Evolutionary conservation across 1,140 invertebrate species (phyloP).

Genomic region (Brachionus angularis): DNA sequence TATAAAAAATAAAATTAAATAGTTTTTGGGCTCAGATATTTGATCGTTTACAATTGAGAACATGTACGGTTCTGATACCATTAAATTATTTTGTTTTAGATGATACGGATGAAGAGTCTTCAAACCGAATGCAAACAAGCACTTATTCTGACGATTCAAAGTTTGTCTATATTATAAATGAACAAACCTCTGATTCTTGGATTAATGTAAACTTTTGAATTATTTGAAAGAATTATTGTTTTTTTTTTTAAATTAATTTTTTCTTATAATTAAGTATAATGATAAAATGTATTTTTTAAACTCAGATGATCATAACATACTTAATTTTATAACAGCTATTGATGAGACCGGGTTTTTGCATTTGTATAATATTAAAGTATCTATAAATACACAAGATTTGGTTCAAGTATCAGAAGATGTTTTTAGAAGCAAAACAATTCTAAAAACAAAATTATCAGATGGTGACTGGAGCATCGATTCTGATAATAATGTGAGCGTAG

Average conservation of each 20-base stretch:
- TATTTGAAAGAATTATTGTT: neutral
- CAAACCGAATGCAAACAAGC: conserved; percentile 46
- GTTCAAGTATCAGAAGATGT: neutral
- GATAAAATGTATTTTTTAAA: conserved; percentile 80
- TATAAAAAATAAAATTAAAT: conserved; percentile 29
- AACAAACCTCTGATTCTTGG: conserved; percentile 73
- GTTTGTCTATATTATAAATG: conserved; percentile 56
- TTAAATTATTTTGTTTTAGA: conserved; percentile 48
- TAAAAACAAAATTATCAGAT: neutral
- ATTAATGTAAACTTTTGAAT: conserved; percentile 66
- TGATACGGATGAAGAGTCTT: conserved; percentile 33
- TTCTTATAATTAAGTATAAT: conserved; percentile 64
- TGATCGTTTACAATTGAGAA: conserved; percentile 74
- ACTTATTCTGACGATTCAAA: conserved; percentile 26
- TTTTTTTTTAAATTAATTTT: neutral
- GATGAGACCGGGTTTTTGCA: conserved; percentile 87
- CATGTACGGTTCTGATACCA: conserved; percentile 64
- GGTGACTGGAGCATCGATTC: conserved; percentile 30
- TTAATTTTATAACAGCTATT: conserved; percentile 82
- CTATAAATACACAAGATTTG: neutral
- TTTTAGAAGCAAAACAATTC: conserved; percentile 8
- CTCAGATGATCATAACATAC: conserved; percentile 57
- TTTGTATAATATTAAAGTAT: conserved; percentile 63
- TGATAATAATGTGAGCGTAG: conserved; percentile 56
- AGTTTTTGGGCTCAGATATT: conserved; percentile 84